phyloP scores from a whole-genome alignment of 2,113 vertebrate species.

The human (Homo sapiens) region DNA sequence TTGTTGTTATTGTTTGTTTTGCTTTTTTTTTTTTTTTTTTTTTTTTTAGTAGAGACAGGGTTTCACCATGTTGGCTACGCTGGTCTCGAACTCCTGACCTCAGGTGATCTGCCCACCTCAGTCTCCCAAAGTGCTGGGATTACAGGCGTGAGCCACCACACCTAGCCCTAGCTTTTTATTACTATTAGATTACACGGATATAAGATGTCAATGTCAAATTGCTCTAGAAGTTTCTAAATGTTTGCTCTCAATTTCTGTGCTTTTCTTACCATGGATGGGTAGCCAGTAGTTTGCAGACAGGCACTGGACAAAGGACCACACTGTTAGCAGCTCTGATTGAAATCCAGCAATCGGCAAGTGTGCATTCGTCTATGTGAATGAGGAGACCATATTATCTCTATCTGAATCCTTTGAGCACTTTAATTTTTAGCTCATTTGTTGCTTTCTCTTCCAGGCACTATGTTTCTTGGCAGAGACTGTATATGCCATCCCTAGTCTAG shows the following conservation, averaged over 20 bases:
- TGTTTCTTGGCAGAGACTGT: neutral
- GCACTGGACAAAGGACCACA: neutral
- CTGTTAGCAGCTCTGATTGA: neutral
- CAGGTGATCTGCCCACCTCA: too few species aligned
- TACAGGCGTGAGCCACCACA: too few species aligned
- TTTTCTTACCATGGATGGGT: rapidly evolving
- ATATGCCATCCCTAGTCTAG: neutral
- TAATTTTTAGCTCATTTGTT: neutral
- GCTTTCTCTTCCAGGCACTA: neutral
- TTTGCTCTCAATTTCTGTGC: neutral
- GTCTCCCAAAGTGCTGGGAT: too few species aligned
- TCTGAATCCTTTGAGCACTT: neutral
- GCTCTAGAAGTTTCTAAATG: neutral
- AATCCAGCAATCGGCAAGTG: neutral
- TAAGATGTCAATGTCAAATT: neutral
- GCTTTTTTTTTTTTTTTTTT: too few species aligned
- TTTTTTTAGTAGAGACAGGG: too few species aligned
- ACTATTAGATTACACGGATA: neutral
- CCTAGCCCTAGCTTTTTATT: neutral
- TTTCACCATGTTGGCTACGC: too few species aligned
- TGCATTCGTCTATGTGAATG: too few species aligned
- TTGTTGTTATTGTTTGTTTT: too few species aligned
- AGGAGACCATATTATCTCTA: neutral
- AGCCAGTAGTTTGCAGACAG: neutral
- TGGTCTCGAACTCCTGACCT: too few species aligned